Percentiles rank a stretch among this genome's conserved stretches.
Evolutionary conservation across 2,888 invertebrate genomes (phyloP).

Genomic region (Apamea anceps): DNA sequence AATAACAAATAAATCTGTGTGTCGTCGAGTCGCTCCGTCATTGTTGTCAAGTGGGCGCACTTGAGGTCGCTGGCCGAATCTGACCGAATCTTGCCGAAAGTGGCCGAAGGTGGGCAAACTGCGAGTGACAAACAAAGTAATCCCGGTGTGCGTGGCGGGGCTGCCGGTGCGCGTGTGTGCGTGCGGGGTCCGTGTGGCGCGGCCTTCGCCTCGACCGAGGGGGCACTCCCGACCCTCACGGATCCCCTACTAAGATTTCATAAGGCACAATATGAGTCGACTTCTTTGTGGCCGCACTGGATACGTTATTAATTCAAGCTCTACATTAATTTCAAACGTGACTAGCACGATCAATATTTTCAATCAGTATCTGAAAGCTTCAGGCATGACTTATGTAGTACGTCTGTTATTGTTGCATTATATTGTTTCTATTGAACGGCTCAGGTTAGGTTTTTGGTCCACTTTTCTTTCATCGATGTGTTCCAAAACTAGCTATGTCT

Average conservation of each 20-base stretch:
- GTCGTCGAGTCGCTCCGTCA: neutral
- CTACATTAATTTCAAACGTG: constrained; percentile 29
- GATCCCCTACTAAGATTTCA: constrained; percentile 46
- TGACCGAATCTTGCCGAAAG: constrained; percentile 31
- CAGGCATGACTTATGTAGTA: neutral
- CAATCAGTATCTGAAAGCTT: constrained; percentile 25
- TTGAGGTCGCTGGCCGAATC: constrained; percentile 1
- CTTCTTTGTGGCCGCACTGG: constrained; percentile 11
- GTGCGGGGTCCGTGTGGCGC: constrained; percentile 20
- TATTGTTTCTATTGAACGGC: neutral
- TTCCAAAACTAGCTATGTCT: neutral
- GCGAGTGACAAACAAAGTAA: constrained; percentile 41
- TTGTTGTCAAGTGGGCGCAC: constrained; percentile 4
- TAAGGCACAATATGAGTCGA: constrained; percentile 24
- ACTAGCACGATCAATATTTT: constrained; percentile 27
- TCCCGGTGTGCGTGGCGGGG: constrained; percentile 14
- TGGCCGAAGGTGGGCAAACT: constrained; percentile 28
- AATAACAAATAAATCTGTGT: constrained; percentile 19
- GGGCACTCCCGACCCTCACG: constrained; percentile 32
- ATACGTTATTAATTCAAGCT: constrained; percentile 38
- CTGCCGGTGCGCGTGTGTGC: constrained; percentile 2
- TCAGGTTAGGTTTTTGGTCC: neutral
- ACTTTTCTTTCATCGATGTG: neutral
- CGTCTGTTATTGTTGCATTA: neutral
- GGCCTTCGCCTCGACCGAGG: constrained; percentile 64